These are phyloP conservation scores for Argyresthia albistria DNA, from an alignment of 2,888 invertebrate species.

Conservation along the genomic window DNA sequence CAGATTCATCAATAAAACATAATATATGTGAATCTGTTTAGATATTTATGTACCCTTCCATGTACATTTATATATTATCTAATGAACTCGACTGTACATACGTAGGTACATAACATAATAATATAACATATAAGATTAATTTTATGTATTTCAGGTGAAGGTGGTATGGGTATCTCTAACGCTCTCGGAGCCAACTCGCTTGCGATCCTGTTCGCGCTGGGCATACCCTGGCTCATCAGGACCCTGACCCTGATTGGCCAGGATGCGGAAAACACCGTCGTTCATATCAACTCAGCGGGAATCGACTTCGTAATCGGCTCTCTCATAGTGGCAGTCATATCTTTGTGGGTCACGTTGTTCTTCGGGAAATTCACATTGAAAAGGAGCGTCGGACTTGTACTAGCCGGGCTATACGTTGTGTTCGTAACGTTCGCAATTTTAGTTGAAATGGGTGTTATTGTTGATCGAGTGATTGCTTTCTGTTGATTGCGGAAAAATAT, in stretches of 20 bases:
- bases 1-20: too few species aligned
- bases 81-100: too few species aligned
- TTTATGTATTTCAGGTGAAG: conserved; percentile 76
- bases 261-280: conserved; percentile 55
- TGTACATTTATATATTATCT: too few species aligned
- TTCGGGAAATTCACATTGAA: conserved; percentile 81
- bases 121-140: too few species aligned
- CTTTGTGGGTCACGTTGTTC: conserved; percentile 78
- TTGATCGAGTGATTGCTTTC: conserved; percentile 26
- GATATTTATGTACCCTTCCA: too few species aligned
- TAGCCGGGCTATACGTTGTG: conserved; percentile 76
- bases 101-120: too few species aligned
- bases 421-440: conserved; percentile 85
- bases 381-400: conserved; percentile 76
- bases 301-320: conserved; percentile 87
- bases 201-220: conserved; percentile 86
- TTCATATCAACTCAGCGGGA: conserved; percentile 83
- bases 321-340: conserved; percentile 80
- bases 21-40: too few species aligned
- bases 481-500: conserved; percentile 2
- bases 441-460: conserved; percentile 83
- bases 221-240: conserved; percentile 88
- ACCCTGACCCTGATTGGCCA: conserved; percentile 68
- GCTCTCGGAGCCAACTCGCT: conserved; percentile 89
- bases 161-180: conserved; percentile 90